Base-by-base conservation (phyloP, 2,797 vertebrate species). In the Sebastes vulpes region DNA sequence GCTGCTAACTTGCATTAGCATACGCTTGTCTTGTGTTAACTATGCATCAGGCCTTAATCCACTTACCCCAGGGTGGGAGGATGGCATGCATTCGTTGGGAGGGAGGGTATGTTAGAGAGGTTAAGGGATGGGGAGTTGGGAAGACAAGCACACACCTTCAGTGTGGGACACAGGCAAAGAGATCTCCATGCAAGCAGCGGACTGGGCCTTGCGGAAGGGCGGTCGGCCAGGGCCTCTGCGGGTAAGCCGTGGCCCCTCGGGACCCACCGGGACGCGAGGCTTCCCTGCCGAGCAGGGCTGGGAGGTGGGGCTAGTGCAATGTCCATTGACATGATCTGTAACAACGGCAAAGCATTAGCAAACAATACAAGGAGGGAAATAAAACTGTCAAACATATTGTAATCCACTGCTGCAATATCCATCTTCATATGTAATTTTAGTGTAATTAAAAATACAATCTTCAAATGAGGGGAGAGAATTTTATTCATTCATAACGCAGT, bases 161-260 rank as follows among this genome's bases (percentile, higher is more conserved):
- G 97, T 96, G 94, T 96, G 96, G 95, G 96, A 96, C 94, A 98
- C 96, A 89, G 99, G 98, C 95, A 99, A 97, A 93, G 98, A 97
- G 94, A 99, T 97, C 95, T 99, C 99, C 98, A 99, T 99, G 97
- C 99, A 99, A 95, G 99, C 99, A 82, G 98, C 99, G 73, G 99
- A 99, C 95, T 99, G 98, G 67, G 98, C 98, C 97, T 99, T 99
- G 94, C 99, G 96, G 96, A 99, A 99, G 79, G 99, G 99, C 67
- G 98, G 98, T 93, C 97, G 97, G 91, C 97, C 98, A 2, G 98
- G 97, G 87, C 97, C 97, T 75, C 98, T 97, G 86, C 98, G 98
- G 91, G 97, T 97, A 91, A 97, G 95, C 95, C 97, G 97, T 56
- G 97, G 95, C 92, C 97, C 97, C 57, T 99, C 98, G 1, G 97